phyloP scores from a whole-genome alignment of 2,797 vertebrate genomes.

The Lagocephalus sceleratus region DNA sequence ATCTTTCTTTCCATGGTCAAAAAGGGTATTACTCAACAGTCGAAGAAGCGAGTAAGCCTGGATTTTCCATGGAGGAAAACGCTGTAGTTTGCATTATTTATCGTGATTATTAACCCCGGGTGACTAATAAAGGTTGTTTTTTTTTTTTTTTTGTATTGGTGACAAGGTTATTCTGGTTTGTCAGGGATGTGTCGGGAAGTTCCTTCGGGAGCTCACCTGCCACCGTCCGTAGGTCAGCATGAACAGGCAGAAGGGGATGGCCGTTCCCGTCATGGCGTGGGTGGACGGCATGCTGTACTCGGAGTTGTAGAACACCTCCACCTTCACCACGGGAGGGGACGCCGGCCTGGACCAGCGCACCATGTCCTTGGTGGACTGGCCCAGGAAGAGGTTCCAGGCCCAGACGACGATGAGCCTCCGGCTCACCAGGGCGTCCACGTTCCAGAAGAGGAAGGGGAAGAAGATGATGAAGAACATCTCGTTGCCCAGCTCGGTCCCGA shows the following conservation, averaged over 20 bases:
- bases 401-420: constrained; percentile 90
- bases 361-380: constrained; percentile 96
- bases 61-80: too few relatives aligned
- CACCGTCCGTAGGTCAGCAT: constrained; percentile 90
- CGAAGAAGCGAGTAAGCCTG: too few relatives aligned
- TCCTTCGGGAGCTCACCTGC: constrained; percentile 80
- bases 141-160: too few relatives aligned
- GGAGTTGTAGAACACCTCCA: constrained; percentile 97
- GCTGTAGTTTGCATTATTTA: too few relatives aligned
- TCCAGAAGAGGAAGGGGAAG: constrained; percentile 96
- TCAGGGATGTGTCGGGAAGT: background rate
- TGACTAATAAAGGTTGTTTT: too few relatives aligned
- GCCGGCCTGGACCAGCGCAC: constrained; percentile 92
- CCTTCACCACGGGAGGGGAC: constrained; percentile 94
- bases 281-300: constrained; percentile 99
- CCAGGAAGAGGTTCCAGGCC: constrained; percentile 96
- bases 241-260: constrained; percentile 88
- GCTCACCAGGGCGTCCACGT: constrained; percentile 89
- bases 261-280: constrained; percentile 97
- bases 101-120: too few relatives aligned
- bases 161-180: background rate
- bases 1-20: too few relatives aligned
- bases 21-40: too few relatives aligned
- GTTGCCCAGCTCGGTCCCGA: constrained; percentile 96
- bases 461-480: constrained; percentile 98